A percentile compares a stretch with the other conserved stretches of the same genome.
Evolutionary conservation across 2,888 invertebrate genomes (phyloP).

Genomic region (Caenorhabditis macrosperma): DNA sequence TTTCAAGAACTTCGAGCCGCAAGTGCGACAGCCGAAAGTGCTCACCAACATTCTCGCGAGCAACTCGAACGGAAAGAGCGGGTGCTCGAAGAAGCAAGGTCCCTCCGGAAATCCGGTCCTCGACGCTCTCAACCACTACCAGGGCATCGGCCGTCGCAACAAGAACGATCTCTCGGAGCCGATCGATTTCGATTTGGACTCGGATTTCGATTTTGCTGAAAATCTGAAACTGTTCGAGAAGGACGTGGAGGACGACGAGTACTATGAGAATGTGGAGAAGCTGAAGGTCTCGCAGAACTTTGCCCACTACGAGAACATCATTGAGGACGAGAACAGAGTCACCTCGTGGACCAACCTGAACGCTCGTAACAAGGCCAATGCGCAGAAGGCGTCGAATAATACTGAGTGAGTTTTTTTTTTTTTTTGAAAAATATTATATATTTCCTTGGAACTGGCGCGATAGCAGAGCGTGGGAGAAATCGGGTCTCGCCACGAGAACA

Average conservation of each 20-base stretch:
- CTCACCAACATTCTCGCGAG: not conserved
- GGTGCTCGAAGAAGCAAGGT: conserved; percentile 48
- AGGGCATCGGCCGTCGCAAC: conserved; percentile 60
- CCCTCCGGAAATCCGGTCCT: conserved; percentile 73
- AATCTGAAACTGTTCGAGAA: conserved; percentile 74
- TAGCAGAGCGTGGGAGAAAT: too few species aligned
- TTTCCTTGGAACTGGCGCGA: too few species aligned
- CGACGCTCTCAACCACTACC: conserved; percentile 63
- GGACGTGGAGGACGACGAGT: conserved; percentile 65
- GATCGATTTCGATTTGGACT: conserved; percentile 67
- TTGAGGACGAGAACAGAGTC: conserved; percentile 70
- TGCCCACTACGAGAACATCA: conserved; percentile 78
- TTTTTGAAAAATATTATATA: too few species aligned
- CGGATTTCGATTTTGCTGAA: conserved; percentile 76
- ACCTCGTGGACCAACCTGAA: conserved; percentile 73
- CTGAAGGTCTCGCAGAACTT: conserved; percentile 71
- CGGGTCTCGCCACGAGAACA: too few species aligned
- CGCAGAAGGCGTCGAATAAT: not conserved
- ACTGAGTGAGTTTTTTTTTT: not conserved
- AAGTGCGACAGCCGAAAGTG: conserved; percentile 56
- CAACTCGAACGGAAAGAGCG: conserved; percentile 4
- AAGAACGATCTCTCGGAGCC: conserved; percentile 65
- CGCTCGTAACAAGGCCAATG: conserved; percentile 9
- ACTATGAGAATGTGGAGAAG: conserved; percentile 68
- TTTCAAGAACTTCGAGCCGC: conserved; percentile 61